Base-by-base conservation (phyloP, 2,113 vertebrate genomes). In the Scomber japonicus region DNA sequence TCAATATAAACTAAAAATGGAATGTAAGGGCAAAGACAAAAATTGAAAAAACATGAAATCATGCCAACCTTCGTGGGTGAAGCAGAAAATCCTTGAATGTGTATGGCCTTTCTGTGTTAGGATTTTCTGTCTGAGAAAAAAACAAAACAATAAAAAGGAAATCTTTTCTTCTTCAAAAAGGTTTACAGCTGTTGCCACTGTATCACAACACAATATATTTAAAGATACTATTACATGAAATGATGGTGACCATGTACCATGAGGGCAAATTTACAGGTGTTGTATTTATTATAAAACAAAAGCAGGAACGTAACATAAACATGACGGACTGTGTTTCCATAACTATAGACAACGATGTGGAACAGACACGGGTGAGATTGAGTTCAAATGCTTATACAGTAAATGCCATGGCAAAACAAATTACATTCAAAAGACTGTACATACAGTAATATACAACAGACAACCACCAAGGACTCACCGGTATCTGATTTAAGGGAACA, bases 71-170 rank as follows among this genome's bases (percentile, higher is more conserved):
- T 95, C 97, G 96, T 60, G 98, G 97, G 82, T 98, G 98, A 95
- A 99, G 97, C 88, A 98, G 94, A 93, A 99, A 99, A 94, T 99
- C 97, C 94, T 97, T 99, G 94, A 98, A 99, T 10, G 98, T 98
- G 90, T 97, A 99, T 64, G 97, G 98, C 91, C 98, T 96, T 93
- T 98, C 97, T 87, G 95, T 92, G 83, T 94, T 95, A 85, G 97
- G 97, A 93, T 98, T 96, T 96, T 99, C 98, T 92, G 97, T 99
- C 98, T 99, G 95, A 78, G 95, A 96, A 94, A 45, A 71, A 60
- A 57, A 13, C 30, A 72, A 82, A 77, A 78, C 55, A 63, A 60
- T 13, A 59, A 85, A 85, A 79, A 74, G 24, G 2, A 80, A 75
- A 63, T 19, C 35, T 70, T 83, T 24, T 56, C 76, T 51, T 59